phyloP scores from a whole-genome alignment of 2,113 vertebrate species.

The Ardeotis arabs region DNA sequence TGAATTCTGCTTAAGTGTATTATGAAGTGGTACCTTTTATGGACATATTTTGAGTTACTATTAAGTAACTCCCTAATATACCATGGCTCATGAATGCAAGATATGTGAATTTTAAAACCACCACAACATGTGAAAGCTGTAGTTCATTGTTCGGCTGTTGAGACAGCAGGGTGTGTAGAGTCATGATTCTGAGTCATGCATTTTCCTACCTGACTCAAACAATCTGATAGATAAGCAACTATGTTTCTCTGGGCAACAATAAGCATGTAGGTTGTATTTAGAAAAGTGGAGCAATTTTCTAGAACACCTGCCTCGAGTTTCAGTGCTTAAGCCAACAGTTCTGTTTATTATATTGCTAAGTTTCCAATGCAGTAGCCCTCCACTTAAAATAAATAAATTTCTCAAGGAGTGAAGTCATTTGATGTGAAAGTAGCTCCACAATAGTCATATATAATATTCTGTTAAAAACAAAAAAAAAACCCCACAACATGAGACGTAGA shows the following conservation, averaged over 20 bases:
- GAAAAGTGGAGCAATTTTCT: background rate
- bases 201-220: constrained; percentile 11
- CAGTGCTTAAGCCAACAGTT: background rate
- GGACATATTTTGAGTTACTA: background rate
- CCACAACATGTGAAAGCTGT: background rate
- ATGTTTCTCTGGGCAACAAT: background rate
- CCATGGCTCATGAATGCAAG: background rate
- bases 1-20: background rate
- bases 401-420: background rate
- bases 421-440: background rate
- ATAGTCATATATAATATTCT: background rate
- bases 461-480: background rate
- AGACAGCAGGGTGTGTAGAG: background rate
- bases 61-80: background rate
- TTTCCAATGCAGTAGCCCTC: background rate
- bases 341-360: background rate
- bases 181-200: constrained; percentile 3
- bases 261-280: background rate
- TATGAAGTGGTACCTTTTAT: background rate
- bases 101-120: background rate
- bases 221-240: background rate
- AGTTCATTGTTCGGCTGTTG: constrained; percentile 32
- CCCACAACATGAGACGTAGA: background rate
- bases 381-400: background rate
- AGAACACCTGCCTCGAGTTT: background rate